Percentiles rank a stretch among this genome's conserved stretches.
Conservation (phyloP, 2,113 vertebrate species). For the Syngnathus typhle region DNA sequence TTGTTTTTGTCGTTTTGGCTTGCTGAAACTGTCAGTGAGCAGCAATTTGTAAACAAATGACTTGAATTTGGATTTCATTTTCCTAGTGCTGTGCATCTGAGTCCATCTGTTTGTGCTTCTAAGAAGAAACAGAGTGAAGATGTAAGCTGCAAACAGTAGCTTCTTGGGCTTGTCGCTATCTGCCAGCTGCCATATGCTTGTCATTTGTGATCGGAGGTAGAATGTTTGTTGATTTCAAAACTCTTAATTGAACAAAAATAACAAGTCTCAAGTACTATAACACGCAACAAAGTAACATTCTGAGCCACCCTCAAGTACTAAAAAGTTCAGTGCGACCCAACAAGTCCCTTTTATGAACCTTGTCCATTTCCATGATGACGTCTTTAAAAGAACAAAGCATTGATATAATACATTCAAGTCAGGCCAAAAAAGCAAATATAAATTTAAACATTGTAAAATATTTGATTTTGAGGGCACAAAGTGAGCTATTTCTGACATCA, state of each 20-base stretch:
- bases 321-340: background rate
- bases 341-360: background rate
- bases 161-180: background rate
- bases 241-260: background rate
- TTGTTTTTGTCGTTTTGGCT: background rate
- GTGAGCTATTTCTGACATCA: conserved; percentile 57
- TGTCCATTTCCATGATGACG: background rate
- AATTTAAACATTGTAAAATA: conserved; percentile 1
- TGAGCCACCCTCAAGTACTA: background rate
- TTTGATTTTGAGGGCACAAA: conserved; percentile 43
- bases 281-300: background rate
- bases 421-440: background rate
- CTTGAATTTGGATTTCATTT: background rate
- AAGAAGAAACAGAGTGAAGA: background rate
- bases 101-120: background rate
- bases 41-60: background rate
- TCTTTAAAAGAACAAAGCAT: background rate
- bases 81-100: background rate
- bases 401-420: conserved; percentile 6
- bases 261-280: background rate
- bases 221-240: background rate
- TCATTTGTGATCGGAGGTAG: background rate
- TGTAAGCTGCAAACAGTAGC: background rate
- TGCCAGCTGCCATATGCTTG: background rate
- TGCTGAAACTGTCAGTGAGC: background rate